Conservation (phyloP, 2,797 vertebrate genomes). For the Protonibea diacanthus region DNA sequence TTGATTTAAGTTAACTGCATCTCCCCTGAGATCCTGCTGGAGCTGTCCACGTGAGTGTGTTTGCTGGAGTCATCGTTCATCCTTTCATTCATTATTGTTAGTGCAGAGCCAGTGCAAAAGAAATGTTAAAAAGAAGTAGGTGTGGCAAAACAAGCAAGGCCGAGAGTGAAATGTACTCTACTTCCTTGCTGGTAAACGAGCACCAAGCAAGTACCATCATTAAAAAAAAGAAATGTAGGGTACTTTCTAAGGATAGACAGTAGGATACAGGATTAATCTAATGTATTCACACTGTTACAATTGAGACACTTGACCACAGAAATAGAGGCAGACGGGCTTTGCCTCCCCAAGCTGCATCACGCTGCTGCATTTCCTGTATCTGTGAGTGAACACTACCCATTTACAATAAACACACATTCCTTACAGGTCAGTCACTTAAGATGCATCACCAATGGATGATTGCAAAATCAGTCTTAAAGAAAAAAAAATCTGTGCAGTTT, state of each 20-base stretch:
- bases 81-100: constrained; percentile 23
- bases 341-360: constrained; percentile 25
- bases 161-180: not conserved
- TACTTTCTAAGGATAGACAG: not conserved
- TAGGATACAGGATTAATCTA: not conserved
- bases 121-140: not conserved
- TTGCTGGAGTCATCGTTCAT: constrained; percentile 16
- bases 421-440: constrained; percentile 60
- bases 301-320: not conserved
- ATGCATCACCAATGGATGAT: constrained; percentile 33
- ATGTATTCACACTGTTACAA: not conserved
- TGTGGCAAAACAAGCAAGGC: constrained; percentile 16
- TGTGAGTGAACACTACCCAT: constrained; percentile 50
- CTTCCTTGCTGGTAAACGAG: not conserved
- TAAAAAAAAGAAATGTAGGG: not conserved
- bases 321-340: constrained; percentile 31
- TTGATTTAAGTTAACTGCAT: not conserved
- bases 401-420: constrained; percentile 68
- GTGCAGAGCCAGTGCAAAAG: not conserved
- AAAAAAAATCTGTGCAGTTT: not conserved
- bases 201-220: not conserved
- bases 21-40: not conserved
- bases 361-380: constrained; percentile 56
- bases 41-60: not conserved
- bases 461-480: constrained; percentile 25